Evolutionary conservation across 2,888 invertebrate species (phyloP), one percentile per base, ranked within the genome.

Genomic region (Lampropteryx suffumata): DNA sequence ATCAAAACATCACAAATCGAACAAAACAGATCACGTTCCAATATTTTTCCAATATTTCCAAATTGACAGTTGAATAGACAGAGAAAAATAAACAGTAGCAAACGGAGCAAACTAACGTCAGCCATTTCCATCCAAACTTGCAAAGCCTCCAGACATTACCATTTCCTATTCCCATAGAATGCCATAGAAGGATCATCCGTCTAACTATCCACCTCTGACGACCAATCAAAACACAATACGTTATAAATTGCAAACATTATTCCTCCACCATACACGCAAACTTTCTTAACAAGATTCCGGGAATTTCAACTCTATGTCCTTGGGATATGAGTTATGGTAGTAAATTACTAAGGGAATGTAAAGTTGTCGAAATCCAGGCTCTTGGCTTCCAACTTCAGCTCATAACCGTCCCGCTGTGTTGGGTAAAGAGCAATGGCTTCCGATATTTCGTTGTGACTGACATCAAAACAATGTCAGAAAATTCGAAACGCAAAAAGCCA

Each of bases 201-300:
- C 75, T 71, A 79, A 81, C 85, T 80, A 82, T 79, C 75, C 54
- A 55, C 49, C 74, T 76, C 84, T 73, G 76, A 64, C 68, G 71
- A 59, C 59, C 84, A 83, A 89, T 90, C 89, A 88, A 86, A 88
- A 82, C 79, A 90, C 89, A 90, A 90, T 89, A 86, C 85, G 79
- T 86, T 87, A 88, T 87, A 82, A 83, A 90, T 88, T 72, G 79
- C 74, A 64, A 57, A 55, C 59, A 59, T 57, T 61, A 56, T 59
- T 56, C 50, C 46, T 35, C 43, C 41, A 27, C 63, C 39, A 59
- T 50, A 55, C 27, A 30, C 11, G 11, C 4, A 44, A 10, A 14
- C 17, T 11, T 35, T 10, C 44, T 6, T 27, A 17, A 14, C n/a
- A 3, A 0, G n/a, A 27, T 14, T 10, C 12, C 4, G 5, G 35